phyloP scores from a whole-genome alignment of 2,113 vertebrate species.

The Thunnus maccoyii region DNA sequence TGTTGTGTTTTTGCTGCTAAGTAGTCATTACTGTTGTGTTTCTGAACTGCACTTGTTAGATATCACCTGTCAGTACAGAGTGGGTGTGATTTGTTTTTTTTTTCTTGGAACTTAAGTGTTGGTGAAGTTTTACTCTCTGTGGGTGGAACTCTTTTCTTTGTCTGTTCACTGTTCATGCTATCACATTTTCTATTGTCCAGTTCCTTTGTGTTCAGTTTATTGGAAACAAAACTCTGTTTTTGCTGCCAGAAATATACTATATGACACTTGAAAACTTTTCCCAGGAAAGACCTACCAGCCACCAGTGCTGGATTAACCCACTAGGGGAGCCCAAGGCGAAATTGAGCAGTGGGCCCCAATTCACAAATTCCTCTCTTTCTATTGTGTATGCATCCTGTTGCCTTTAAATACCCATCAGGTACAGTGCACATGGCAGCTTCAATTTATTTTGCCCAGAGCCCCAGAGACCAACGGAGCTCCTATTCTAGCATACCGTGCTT shows the following conservation, averaged over 20 bases:
- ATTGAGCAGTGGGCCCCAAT: constrained; percentile 1
- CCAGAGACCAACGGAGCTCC: background rate
- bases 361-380: background rate
- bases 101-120: background rate
- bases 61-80: constrained; percentile 32
- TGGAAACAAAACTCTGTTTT: background rate
- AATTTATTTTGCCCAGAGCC: constrained; percentile 1
- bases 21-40: constrained; percentile 15
- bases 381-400: constrained; percentile 5
- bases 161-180: constrained; percentile 3
- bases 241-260: background rate
- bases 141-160: constrained; percentile 21
- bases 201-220: constrained; percentile 24
- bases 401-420: background rate
- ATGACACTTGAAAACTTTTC: background rate
- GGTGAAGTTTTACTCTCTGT: constrained; percentile 5
- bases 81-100: constrained; percentile 10
- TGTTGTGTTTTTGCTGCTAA: constrained; percentile 1
- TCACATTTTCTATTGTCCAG: background rate
- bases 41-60: constrained; percentile 22
- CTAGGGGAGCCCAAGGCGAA: background rate
- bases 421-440: background rate
- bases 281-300: constrained; percentile 16
- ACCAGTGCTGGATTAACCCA: background rate
- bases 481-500: background rate